A percentile compares a stretch with the other conserved stretches of the same genome.
These are phyloP conservation scores for Ameiurus melas DNA, from an alignment of 2,113 vertebrate species.

Conservation along the genomic window DNA sequence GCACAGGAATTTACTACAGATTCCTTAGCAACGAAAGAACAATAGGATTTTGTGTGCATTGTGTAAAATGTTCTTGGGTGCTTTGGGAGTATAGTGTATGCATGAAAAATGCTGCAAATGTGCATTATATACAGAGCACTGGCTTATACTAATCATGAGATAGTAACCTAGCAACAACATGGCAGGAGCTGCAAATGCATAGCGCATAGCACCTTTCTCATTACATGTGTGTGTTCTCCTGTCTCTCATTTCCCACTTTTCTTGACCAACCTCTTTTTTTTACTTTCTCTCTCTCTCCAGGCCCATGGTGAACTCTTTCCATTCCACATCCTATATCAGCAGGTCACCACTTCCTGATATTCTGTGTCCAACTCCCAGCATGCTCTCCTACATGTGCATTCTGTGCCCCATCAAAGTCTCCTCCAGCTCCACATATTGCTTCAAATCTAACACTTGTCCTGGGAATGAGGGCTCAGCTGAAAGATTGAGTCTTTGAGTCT, in stretches of 20 bases:
- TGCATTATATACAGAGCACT: conserved; percentile 24
- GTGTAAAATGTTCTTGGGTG: conserved; percentile 32
- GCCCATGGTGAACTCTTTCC: not conserved
- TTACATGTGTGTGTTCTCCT: conserved; percentile 1
- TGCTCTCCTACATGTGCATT: not conserved
- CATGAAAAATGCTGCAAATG: conserved; percentile 25
- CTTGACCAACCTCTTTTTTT: not conserved
- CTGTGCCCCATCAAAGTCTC: conserved; percentile 15
- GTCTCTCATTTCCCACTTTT: conserved; percentile 32
- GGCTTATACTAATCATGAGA: conserved; percentile 28
- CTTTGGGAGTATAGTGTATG: not conserved
- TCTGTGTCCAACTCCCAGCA: conserved; percentile 15
- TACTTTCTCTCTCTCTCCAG: not conserved
- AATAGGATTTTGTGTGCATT: not conserved
- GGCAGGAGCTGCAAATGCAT: conserved; percentile 42
- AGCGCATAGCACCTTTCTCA: conserved; percentile 32
- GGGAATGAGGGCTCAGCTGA: conserved; percentile 27
- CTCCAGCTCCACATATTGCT: conserved; percentile 19
- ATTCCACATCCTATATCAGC: not conserved
- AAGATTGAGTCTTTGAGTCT: conserved; percentile 12
- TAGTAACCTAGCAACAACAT: conserved; percentile 56
- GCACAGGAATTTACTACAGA: conserved; percentile 46
- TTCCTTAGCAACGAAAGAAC: conserved; percentile 32
- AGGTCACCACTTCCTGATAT: not conserved
- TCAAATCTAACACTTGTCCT: conserved; percentile 34